A percentile compares a stretch with the other conserved stretches of the same genome.
Conservation (phyloP, 2,797 vertebrate genomes). For the Hirundo rustica region DNA sequence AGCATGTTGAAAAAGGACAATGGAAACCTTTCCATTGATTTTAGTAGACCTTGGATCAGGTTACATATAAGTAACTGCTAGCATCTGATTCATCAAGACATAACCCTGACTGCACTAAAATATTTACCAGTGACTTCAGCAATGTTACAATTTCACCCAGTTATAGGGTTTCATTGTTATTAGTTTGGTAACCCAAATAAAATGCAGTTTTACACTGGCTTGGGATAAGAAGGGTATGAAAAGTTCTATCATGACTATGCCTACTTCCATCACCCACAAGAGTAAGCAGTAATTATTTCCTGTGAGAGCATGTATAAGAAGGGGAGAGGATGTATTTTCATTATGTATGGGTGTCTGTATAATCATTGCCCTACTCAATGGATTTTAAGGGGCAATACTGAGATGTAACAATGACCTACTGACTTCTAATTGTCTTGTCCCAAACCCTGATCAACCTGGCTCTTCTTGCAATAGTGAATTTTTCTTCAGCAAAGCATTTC, state of each 20-base stretch:
- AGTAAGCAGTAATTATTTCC: neutral
- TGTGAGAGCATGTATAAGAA: neutral
- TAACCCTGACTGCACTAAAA: neutral
- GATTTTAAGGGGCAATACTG: neutral
- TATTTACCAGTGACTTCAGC: neutral
- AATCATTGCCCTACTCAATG: neutral
- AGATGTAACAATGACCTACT: conserved; percentile 41
- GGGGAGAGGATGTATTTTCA: neutral
- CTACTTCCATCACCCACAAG: neutral
- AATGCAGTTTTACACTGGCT: neutral
- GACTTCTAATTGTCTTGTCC: conserved; percentile 73
- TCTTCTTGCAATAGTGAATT: conserved; percentile 63
- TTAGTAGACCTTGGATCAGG: neutral
- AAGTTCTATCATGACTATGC: neutral
- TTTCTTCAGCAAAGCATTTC: conserved; percentile 77
- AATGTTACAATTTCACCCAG: neutral
- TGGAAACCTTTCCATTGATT: neutral
- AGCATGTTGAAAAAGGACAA: neutral
- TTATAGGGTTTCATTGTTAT: neutral
- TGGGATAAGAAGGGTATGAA: neutral
- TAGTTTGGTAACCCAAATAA: neutral
- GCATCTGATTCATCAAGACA: neutral
- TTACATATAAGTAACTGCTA: neutral
- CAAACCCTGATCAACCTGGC: conserved; percentile 71
- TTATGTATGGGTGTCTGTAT: neutral